Conservation (phyloP, 2,888 invertebrate species). For the Gryllus longicercus region DNA sequence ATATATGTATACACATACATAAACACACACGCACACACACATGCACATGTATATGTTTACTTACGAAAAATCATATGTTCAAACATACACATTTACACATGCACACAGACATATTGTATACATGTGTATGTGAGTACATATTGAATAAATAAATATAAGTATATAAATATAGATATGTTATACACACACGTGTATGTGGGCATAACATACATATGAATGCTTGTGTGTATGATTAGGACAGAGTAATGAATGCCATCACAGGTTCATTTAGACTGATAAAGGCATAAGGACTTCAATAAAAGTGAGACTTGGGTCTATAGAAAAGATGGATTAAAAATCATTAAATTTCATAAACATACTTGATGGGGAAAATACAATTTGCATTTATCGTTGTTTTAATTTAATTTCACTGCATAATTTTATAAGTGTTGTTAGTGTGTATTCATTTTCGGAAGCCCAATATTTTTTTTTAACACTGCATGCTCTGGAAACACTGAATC, state of each 20-base stretch:
- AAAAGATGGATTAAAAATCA: background rate
- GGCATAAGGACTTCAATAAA: background rate
- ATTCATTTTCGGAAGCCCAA: conserved; percentile 2
- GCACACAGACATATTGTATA: too few species aligned
- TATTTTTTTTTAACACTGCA: background rate
- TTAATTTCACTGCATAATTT: conserved; percentile 10
- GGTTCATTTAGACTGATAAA: background rate
- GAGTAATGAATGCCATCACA: conserved; percentile 22
- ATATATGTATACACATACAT: too few species aligned
- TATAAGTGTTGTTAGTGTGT: background rate
- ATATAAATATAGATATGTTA: too few species aligned
- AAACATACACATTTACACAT: too few species aligned
- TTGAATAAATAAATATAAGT: too few species aligned
- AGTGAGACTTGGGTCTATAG: background rate
- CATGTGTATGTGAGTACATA: too few species aligned
- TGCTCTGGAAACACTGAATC: background rate
- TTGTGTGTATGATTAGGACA: background rate
- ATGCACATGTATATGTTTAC: too few species aligned
- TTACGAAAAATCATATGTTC: too few species aligned
- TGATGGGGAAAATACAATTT: background rate
- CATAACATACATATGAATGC: too few species aligned
- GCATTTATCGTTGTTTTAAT: conserved; percentile 17
- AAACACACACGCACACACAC: too few species aligned
- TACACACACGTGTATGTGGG: too few species aligned
- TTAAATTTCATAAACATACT: background rate